These are phyloP conservation scores for Papilio helenus DNA, from an alignment of 1,140 invertebrate species.

Conservation along the genomic window DNA sequence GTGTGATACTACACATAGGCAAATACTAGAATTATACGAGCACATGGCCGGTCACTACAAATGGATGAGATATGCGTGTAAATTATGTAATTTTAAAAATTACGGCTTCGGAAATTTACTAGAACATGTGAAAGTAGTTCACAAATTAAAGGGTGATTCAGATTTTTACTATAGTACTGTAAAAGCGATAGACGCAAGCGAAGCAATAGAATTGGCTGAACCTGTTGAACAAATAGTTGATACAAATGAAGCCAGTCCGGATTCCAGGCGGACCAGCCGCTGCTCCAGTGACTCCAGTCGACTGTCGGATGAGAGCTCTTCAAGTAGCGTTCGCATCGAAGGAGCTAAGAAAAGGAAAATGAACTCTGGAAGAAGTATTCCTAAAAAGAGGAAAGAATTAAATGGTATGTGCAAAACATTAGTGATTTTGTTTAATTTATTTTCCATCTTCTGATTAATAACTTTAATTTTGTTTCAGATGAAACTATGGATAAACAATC, in stretches of 20 bases:
- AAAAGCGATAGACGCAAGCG: constrained; percentile 71
- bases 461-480: constrained; percentile 56
- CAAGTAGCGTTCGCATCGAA: constrained; percentile 64
- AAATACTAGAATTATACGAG: constrained; percentile 76
- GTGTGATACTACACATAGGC: constrained; percentile 73
- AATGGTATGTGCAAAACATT: constrained; percentile 54
- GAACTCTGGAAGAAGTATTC: constrained; percentile 52
- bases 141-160: constrained; percentile 76
- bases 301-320: constrained; percentile 75
- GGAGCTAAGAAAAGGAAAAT: constrained; percentile 70
- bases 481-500: constrained; percentile 53
- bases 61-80: constrained; percentile 84
- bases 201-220: constrained; percentile 65
- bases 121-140: constrained; percentile 82
- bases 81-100: constrained; percentile 83
- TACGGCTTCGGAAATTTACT: constrained; percentile 82
- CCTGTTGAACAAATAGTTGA: constrained; percentile 54
- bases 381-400: constrained; percentile 63
- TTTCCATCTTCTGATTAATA: constrained; percentile 22
- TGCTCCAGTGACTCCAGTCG: constrained; percentile 77
- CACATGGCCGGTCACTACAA: constrained; percentile 84
- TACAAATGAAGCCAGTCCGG: constrained; percentile 55
- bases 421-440: constrained; percentile 27
- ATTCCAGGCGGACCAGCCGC: constrained; percentile 70
- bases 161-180: constrained; percentile 76